Base-by-base conservation (phyloP, 2,797 vertebrate genomes). In the Perodicticus potto region DNA sequence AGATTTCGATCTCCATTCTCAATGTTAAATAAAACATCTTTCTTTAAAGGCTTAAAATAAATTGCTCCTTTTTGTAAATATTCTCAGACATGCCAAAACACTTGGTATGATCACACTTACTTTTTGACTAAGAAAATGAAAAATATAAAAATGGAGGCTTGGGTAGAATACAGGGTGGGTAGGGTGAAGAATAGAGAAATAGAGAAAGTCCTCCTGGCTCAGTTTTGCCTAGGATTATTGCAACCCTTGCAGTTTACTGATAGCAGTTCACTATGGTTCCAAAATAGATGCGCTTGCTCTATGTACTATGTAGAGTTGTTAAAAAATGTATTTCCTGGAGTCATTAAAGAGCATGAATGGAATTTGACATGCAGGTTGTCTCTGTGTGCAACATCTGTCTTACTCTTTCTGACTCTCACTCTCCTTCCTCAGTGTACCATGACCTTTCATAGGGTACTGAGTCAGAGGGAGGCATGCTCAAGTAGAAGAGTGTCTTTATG, bases 1-100 rank as follows among this genome's bases (percentile, higher is more conserved):
- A 84, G n/a, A 83, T 3, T 80, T 4, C 27, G 80, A 43, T 70
- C 14, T 53, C 81, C 22, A 73, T 76, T 86, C 27, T 94, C 70
- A 80, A 72, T 22, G 59, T 76, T 59, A 96, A 78, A 91, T 17
- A 65, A 93, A 82, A 82, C 2, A 27, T 23, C 7, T 19, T 55
- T 90, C 86, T 77, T 2, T 4, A 91, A 81, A 86, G 27, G 17
- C 16, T 95, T 93, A 82, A 92, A 91, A 73, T 19, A 83, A 93
- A 53, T 4, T 45, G 32, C 34, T 22, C 70, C 3, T 23, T 72
- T 63, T 57, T 80, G 16, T 76, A 93, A 94, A 80, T 74, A 86
- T 37, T 72, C 32, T 89, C 49, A 65, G 37, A 92, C 95, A 91
- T 59, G 57, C 37, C 11, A 49, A 93, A 72, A 77, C 29, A 2